A percentile compares a stretch with the other conserved stretches of the same genome.
Conservation (phyloP, 2,888 invertebrate genomes). For the Diaprepes abbreviatus region DNA sequence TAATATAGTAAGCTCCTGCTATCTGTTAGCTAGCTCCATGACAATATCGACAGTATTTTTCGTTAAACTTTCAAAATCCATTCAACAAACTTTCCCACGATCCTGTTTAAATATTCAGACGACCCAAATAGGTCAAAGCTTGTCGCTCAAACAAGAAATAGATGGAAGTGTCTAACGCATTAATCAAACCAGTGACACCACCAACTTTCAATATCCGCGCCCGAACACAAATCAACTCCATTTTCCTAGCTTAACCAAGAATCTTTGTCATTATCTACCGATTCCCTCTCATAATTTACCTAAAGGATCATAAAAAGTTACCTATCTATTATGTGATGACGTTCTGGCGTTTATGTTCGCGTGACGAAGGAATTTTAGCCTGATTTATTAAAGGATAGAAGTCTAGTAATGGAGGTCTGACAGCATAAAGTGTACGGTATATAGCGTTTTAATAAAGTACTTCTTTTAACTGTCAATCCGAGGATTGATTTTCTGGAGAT, state of each 20-base stretch:
- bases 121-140: slow-evolving; percentile 28
- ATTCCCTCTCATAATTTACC: slow-evolving; percentile 32
- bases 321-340: slow-evolving; percentile 30
- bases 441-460: too few species aligned
- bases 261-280: slow-evolving; percentile 42
- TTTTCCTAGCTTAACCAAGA: slow-evolving; percentile 28
- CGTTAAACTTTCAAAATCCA: neutral
- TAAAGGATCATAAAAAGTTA: slow-evolving; percentile 29
- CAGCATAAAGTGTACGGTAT: neutral
- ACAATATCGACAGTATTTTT: too few species aligned
- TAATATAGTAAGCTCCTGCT: too few species aligned
- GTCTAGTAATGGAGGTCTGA: neutral
- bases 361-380: slow-evolving; percentile 8
- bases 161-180: slow-evolving; percentile 27
- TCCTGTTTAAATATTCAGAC: slow-evolving; percentile 8
- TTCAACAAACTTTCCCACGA: neutral
- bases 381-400: slow-evolving; percentile 2
- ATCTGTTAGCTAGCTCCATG: too few species aligned
- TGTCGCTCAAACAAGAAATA: slow-evolving; percentile 20
- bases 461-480: too few species aligned
- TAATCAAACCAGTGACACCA: slow-evolving; percentile 31
- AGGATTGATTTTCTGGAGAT: too few species aligned
- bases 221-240: slow-evolving; percentile 39
- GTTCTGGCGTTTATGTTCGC: slow-evolving; percentile 1
- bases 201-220: slow-evolving; percentile 43